These are phyloP conservation scores for Diplodus puntazzo DNA, from an alignment of 2,797 vertebrate species.

Conservation along the genomic window DNA sequence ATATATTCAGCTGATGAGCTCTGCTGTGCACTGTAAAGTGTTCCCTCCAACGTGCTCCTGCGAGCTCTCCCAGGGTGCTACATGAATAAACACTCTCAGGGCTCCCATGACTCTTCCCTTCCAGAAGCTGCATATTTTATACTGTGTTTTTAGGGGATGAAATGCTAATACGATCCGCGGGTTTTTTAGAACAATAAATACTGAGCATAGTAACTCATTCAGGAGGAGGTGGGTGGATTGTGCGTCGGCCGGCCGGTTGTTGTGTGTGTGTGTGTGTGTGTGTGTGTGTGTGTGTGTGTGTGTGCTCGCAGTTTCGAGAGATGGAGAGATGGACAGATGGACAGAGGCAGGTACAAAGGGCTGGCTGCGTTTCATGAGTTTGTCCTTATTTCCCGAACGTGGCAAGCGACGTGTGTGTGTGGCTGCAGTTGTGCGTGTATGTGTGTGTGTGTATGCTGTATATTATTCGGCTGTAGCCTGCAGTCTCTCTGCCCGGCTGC, in stretches of 20 bases:
- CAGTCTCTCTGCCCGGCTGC: slow-evolving; percentile 42
- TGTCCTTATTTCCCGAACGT: slow-evolving; percentile 84
- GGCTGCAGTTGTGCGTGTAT: background rate
- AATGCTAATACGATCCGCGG: slow-evolving; percentile 66
- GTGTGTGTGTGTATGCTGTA: slow-evolving; percentile 34
- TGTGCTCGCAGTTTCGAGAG: background rate
- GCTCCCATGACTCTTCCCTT: slow-evolving; percentile 68
- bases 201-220: slow-evolving; percentile 48
- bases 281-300: slow-evolving; percentile 2
- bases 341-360: slow-evolving; percentile 62
- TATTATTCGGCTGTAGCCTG: slow-evolving; percentile 47
- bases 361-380: slow-evolving; percentile 79
- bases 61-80: slow-evolving; percentile 64
- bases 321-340: slow-evolving; percentile 9
- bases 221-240: slow-evolving; percentile 25
- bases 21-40: slow-evolving; percentile 70
- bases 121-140: slow-evolving; percentile 70
- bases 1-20: slow-evolving; percentile 81
- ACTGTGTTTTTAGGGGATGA: slow-evolving; percentile 41
- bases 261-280: slow-evolving; percentile 2
- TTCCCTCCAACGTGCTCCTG: slow-evolving; percentile 62
- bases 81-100: slow-evolving; percentile 77
- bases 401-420: slow-evolving; percentile 33
- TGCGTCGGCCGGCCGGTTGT: slow-evolving; percentile 25
- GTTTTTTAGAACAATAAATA: slow-evolving; percentile 68